A percentile compares a stretch with the other conserved stretches of the same genome.
Conservation (phyloP, 2,888 invertebrate species). For the Habroteleia sp. region DNA sequence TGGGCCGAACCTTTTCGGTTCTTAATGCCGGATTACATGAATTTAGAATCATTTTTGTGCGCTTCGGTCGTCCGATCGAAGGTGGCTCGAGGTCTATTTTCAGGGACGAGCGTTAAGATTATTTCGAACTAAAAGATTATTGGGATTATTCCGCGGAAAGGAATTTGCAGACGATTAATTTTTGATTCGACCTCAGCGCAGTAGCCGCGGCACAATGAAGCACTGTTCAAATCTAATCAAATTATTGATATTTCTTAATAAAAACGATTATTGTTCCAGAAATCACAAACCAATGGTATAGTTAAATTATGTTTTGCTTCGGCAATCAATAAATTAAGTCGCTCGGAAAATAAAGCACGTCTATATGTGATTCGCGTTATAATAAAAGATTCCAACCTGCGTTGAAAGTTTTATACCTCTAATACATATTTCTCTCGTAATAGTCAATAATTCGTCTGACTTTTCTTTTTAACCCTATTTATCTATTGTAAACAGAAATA, state of each 20-base stretch:
- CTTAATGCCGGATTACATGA: constrained; percentile 3
- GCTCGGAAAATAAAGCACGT: constrained; percentile 9
- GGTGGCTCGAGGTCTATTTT: constrained; percentile 25
- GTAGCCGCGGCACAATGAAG: background rate
- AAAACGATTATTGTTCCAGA: constrained; percentile 6
- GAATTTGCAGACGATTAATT: constrained; percentile 8
- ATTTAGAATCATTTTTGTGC: background rate
- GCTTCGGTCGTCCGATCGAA: constrained; percentile 4
- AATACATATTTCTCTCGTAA: constrained; percentile 30
- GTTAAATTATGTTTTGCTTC: constrained; percentile 23
- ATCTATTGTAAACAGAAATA: constrained; percentile 52
- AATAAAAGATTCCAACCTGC: constrained; percentile 31
- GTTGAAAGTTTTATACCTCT: constrained; percentile 35
- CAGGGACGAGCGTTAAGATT: constrained; percentile 17
- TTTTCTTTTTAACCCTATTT: constrained; percentile 41
- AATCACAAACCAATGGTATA: constrained; percentile 2
- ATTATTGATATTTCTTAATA: constrained; percentile 19
- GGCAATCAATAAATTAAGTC: constrained; percentile 42
- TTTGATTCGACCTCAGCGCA: background rate
- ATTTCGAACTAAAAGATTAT: constrained; percentile 25
- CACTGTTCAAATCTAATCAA: background rate
- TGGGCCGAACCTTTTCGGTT: constrained; percentile 1
- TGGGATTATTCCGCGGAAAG: constrained; percentile 14
- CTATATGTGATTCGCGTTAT: constrained; percentile 5
- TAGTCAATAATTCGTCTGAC: constrained; percentile 36